These are phyloP conservation scores for Cremastinae sp. DNA, from an alignment of 2,888 invertebrate species.

Conservation along the genomic window DNA sequence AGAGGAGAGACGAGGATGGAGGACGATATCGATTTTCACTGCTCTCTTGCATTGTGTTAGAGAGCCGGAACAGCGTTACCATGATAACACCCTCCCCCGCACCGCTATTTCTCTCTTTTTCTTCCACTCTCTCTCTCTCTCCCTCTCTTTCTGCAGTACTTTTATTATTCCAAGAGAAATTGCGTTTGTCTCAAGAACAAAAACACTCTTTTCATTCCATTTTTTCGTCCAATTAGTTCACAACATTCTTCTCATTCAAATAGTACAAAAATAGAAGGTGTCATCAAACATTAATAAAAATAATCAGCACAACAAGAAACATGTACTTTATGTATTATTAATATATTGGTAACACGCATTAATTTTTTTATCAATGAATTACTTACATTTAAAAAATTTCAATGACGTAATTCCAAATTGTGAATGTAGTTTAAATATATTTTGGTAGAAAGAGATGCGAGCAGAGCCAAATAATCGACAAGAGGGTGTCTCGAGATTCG, in stretches of 20 bases:
- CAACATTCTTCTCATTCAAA: too few species aligned
- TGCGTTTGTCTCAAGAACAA: slow-evolving; percentile 1
- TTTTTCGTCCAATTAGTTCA: too few species aligned
- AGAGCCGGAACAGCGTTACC: slow-evolving; percentile 75
- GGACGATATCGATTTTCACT: slow-evolving; percentile 73
- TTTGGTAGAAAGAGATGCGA: slow-evolving; percentile 10
- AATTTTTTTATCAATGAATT: too few species aligned
- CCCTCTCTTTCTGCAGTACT: slow-evolving; percentile 41
- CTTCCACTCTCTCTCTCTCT: not conserved
- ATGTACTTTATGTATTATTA: not conserved
- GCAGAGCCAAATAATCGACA: slow-evolving; percentile 28
- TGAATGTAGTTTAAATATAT: slow-evolving; percentile 32
- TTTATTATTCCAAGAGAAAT: slow-evolving; percentile 12
- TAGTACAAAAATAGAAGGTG: too few species aligned
- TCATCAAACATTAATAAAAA: too few species aligned
- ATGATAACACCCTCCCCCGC: slow-evolving; percentile 75
- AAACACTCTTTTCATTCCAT: too few species aligned
- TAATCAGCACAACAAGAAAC: not conserved
- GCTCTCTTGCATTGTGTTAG: slow-evolving; percentile 70
- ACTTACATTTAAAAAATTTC: too few species aligned
- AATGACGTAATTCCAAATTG: not conserved
- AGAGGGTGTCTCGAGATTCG: slow-evolving; percentile 30
- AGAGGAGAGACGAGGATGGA: slow-evolving; percentile 29
- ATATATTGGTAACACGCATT: too few species aligned
- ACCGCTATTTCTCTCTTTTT: slow-evolving; percentile 26